A percentile compares a stretch with the other conserved stretches of the same genome.
phyloP scores from a whole-genome alignment of 1,140 invertebrate genomes.

The Meloidogyne exigua region DNA sequence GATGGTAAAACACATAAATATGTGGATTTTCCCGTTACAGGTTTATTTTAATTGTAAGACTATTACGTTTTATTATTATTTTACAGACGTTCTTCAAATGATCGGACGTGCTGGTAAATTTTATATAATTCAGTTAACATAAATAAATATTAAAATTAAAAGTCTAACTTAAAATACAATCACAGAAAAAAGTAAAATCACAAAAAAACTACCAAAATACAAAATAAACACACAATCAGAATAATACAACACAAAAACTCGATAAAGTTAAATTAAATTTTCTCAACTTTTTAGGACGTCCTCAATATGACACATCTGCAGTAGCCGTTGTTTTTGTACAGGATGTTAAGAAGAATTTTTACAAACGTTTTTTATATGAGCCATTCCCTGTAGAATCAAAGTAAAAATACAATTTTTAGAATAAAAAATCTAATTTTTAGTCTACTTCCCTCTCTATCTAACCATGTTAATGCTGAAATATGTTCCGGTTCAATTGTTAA shows the following conservation, averaged over 20 bases:
- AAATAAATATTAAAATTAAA: too few relatives aligned
- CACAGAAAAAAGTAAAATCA: too few relatives aligned
- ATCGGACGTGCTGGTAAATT: slow-evolving; percentile 85
- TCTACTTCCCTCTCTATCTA: slow-evolving; percentile 81
- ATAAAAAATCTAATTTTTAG: slow-evolving; percentile 65
- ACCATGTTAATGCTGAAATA: slow-evolving; percentile 97
- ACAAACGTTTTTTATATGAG: slow-evolving; percentile 97
- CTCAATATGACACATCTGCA: slow-evolving; percentile 89
- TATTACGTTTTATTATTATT: too few relatives aligned
- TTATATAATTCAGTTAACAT: too few relatives aligned
- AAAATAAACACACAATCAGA: too few relatives aligned
- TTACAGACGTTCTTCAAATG: slow-evolving; percentile 84
- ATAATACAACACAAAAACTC: too few relatives aligned
- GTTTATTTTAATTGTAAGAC: slow-evolving; percentile 68
- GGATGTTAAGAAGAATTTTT: slow-evolving; percentile 97
- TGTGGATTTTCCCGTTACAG: slow-evolving; percentile 98
- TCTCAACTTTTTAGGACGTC: slow-evolving; percentile 69
- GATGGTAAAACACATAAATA: slow-evolving; percentile 94
- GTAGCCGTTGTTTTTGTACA: slow-evolving; percentile 95
- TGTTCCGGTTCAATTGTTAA: slow-evolving; percentile 84
- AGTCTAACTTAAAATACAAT: too few relatives aligned
- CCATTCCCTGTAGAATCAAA: slow-evolving; percentile 96
- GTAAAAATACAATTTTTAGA: slow-evolving; percentile 47
- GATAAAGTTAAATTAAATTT: too few relatives aligned
- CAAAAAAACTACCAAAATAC: too few relatives aligned